phyloP scores from a whole-genome alignment of 1,140 invertebrate species.

The Rhagoletis zephyria region DNA sequence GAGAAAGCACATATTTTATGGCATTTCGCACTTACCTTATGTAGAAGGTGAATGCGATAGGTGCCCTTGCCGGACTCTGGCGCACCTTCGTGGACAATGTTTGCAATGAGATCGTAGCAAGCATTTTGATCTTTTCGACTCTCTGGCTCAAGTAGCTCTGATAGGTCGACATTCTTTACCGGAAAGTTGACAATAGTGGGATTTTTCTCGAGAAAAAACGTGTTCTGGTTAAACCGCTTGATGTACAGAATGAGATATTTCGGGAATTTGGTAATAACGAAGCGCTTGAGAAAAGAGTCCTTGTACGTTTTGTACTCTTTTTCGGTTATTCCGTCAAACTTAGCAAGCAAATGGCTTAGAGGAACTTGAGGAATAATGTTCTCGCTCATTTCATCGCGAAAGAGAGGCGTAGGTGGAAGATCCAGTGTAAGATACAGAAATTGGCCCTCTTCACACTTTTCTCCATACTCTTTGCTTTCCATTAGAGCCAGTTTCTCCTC shows the following conservation, averaged over 20 bases:
- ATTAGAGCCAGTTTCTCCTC: slow-evolving; percentile 88
- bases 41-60: no score
- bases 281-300: slow-evolving; percentile 97
- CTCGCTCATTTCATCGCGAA: slow-evolving; percentile 96
- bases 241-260: slow-evolving; percentile 98
- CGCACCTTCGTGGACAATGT: no score
- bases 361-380: slow-evolving; percentile 99
- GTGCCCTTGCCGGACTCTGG: no score
- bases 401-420: slow-evolving; percentile 94
- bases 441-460: slow-evolving; percentile 90
- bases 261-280: slow-evolving; percentile 94
- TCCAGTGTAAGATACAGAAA: slow-evolving; percentile 98
- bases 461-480: slow-evolving; percentile 89
- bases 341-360: slow-evolving; percentile 91
- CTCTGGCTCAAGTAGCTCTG: no score
- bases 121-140: no score
- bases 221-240: slow-evolving; percentile 98
- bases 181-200: slow-evolving; percentile 99
- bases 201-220: slow-evolving; percentile 99
- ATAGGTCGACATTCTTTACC: slow-evolving; percentile 72
- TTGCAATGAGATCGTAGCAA: no score
- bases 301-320: slow-evolving; percentile 99
- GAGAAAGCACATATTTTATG: no score
- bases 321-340: slow-evolving; percentile 95
- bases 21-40: no score